Evolutionary conservation across 2,888 invertebrate species (phyloP), one percentile per base, ranked within the genome.

Genomic region (Galeopsomyia nigrocyanea): DNA sequence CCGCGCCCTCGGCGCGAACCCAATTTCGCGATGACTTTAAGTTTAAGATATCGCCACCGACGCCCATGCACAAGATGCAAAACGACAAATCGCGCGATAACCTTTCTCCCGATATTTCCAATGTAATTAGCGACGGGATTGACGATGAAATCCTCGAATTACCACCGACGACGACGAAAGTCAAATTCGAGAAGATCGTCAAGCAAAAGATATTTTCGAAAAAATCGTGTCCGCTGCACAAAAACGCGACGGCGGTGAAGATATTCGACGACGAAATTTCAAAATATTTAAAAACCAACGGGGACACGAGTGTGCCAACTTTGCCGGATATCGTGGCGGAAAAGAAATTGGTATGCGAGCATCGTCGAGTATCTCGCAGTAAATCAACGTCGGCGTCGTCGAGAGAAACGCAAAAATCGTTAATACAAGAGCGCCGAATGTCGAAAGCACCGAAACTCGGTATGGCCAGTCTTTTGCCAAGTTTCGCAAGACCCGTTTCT

Each of bases 201-300:
- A 39, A 74, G 31, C 55, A 26, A 31, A 74, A 67, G 72, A 56
- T 77, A 26, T 73, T 74, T 62, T 51, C 75, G 16, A 78, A 67
- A 47, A 39, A 66, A 16, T 65, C 68, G 19, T 78, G 78, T 68
- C 79, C 79, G 7, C 46, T 57, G 50, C 79, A 80, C 56, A 76
- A 69, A 74, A 70, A 75, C 31, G 70, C 69, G 14, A 57, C 65
- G 0, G 53, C 69, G 2, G 47, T 68, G 1, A 72, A 72, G 70
- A 76, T 79, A 49, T 77, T 78, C 49, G 76, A 78, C 56, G 77
- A 78, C 17, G 72, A 78, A 56, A 75, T 78, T 22, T 70, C 75
- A 17, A 71, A 73, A 47, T 76, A 75, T 62, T 68, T 79, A 26
- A 56, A 46, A 57, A 66, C 31, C 19, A 17, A 2, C 22, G n/a